Evolutionary conservation across 2,888 invertebrate genomes (phyloP).

Genomic region (Elegia similella): DNA sequence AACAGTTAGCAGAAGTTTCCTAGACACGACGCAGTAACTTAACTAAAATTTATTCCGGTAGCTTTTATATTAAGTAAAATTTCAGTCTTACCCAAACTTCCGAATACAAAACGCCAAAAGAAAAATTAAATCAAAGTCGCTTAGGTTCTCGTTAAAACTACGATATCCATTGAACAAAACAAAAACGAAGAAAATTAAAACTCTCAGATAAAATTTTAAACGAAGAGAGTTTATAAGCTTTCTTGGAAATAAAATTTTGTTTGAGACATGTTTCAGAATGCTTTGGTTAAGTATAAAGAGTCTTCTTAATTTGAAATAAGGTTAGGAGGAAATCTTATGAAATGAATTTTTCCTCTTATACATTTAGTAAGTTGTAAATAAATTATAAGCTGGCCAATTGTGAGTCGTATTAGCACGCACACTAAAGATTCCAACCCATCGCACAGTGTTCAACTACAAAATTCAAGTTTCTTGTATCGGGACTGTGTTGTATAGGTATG

Average conservation of each 20-base stretch:
- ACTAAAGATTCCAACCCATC: too few relatives aligned
- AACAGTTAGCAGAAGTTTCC: too few relatives aligned
- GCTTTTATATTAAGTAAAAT: neutral
- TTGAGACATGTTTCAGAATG: slow-evolving; percentile 3
- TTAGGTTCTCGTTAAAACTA: slow-evolving; percentile 11
- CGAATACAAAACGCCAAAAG: neutral
- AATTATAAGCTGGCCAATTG: too few relatives aligned
- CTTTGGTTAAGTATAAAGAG: slow-evolving; percentile 8
- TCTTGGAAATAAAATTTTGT: slow-evolving; percentile 5
- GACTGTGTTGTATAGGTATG: too few relatives aligned
- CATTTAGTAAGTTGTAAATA: neutral
- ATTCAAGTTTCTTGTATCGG: too few relatives aligned
- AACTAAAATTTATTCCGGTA: neutral
- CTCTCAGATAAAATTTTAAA: slow-evolving; percentile 12
- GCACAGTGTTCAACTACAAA: too few relatives aligned
- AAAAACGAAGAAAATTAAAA: slow-evolving; percentile 14
- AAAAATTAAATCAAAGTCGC: slow-evolving; percentile 11
- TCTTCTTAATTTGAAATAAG: slow-evolving; percentile 3
- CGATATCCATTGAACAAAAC: slow-evolving; percentile 12
- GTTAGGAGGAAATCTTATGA: neutral
- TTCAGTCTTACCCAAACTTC: neutral
- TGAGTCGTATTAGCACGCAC: too few relatives aligned
- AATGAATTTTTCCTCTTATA: neutral
- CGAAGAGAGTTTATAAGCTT: slow-evolving; percentile 11
- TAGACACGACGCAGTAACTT: neutral